A percentile compares a stretch with the other conserved stretches of the same genome.
Conservation (phyloP, 2,113 vertebrate species). For the Pygoscelis antarcticus region DNA sequence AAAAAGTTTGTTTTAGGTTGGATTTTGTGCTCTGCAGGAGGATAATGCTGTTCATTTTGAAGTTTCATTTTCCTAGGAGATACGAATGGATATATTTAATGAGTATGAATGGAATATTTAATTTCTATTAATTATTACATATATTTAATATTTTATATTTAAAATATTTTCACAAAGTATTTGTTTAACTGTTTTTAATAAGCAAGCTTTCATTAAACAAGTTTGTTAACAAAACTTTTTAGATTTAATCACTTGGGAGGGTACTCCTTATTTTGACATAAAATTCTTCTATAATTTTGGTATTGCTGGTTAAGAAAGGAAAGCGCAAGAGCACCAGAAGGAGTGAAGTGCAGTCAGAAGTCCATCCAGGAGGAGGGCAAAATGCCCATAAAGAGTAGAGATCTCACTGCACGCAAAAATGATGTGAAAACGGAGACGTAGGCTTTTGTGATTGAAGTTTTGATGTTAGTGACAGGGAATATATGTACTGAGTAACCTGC, state of each 20-base stretch:
- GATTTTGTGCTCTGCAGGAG: background rate
- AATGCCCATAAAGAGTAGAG: background rate
- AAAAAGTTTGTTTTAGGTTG: background rate
- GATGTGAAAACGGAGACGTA: background rate
- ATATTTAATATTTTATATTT: too few relatives aligned
- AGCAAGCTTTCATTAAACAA: background rate
- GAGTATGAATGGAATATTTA: too few relatives aligned
- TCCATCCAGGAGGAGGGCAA: background rate
- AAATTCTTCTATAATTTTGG: background rate
- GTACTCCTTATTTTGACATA: background rate
- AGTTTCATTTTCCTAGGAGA: background rate
- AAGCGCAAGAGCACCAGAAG: background rate
- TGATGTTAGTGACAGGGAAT: background rate
- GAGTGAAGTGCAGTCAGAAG: background rate
- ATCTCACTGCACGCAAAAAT: background rate
- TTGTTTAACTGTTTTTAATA: background rate
- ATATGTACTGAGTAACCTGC: background rate
- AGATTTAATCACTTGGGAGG: background rate
- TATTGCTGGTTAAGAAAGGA: background rate
- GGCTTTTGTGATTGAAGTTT: background rate
- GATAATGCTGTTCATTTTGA: background rate
- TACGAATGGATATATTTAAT: background rate
- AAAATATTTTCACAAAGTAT: rapidly evolving
- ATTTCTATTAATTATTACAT: too few relatives aligned
- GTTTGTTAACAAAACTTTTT: background rate